A percentile compares a stretch with the other conserved stretches of the same genome.
Conservation (phyloP, 2,113 vertebrate genomes). For the Tachysurus fulvidraco region DNA sequence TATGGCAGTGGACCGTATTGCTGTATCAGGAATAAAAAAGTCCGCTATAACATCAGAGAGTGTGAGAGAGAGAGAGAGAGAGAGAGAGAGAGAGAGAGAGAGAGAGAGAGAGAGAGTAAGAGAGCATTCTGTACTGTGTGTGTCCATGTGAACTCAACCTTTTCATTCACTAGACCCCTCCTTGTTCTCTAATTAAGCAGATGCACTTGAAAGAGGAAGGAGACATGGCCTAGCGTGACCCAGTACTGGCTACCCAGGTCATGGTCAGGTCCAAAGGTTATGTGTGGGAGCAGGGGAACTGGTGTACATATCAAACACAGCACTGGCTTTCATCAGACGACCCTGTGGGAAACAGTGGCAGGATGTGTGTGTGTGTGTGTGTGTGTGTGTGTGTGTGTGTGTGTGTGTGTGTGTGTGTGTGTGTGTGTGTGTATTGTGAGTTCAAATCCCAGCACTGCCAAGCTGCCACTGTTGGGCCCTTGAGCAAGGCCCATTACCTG, state of each 20-base stretch:
- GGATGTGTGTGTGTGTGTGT: slow-evolving; percentile 40
- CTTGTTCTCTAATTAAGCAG: slow-evolving; percentile 59
- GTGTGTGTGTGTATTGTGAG: background rate
- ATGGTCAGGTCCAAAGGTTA: slow-evolving; percentile 50
- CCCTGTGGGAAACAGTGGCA: slow-evolving; percentile 31
- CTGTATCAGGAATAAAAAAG: background rate
- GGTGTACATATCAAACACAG: slow-evolving; percentile 54
- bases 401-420: slow-evolving; percentile 10
- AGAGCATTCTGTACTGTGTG: slow-evolving; percentile 29
- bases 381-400: slow-evolving; percentile 28
- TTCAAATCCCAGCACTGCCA: slow-evolving; percentile 6
- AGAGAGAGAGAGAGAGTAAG: slow-evolving; percentile 21
- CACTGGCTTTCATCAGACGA: slow-evolving; percentile 52
- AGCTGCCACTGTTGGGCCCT: slow-evolving; percentile 7
- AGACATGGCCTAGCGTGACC: slow-evolving; percentile 33
- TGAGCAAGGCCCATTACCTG: background rate
- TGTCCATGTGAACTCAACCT: slow-evolving; percentile 32
- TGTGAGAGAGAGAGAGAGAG: background rate
- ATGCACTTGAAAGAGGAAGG: slow-evolving; percentile 59
- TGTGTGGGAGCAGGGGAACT: slow-evolving; percentile 37
- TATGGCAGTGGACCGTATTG: background rate
- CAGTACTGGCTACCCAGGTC: slow-evolving; percentile 38
- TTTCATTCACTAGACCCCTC: slow-evolving; percentile 20
- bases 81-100: slow-evolving; percentile 10
- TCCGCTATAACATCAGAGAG: slow-evolving; percentile 10